These are phyloP conservation scores for Idaea biselata DNA, from an alignment of 2,888 invertebrate species.

Conservation along the genomic window DNA sequence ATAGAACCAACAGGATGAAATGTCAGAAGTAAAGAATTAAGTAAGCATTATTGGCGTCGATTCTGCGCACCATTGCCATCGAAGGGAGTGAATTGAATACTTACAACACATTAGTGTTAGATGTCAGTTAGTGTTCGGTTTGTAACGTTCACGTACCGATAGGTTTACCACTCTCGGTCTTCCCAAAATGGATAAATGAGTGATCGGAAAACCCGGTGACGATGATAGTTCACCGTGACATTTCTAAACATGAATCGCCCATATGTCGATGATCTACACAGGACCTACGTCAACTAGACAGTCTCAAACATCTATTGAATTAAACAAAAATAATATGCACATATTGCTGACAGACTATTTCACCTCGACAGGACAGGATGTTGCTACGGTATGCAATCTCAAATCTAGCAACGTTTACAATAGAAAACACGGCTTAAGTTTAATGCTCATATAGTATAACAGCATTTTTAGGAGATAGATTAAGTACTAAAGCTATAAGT, in stretches of 20 bases:
- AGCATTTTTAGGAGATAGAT: conserved; percentile 66
- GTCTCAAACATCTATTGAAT: conserved; percentile 59
- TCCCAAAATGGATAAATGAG: conserved; percentile 65
- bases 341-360: conserved; percentile 49
- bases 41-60: conserved; percentile 72
- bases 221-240: conserved; percentile 33
- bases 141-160: conserved; percentile 56
- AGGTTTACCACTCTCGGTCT: conserved; percentile 57
- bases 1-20: conserved; percentile 74
- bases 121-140: conserved; percentile 44
- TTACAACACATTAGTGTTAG: conserved; percentile 74
- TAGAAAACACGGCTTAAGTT: conserved; percentile 52
- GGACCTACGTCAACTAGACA: conserved; percentile 69
- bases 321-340: conserved; percentile 46
- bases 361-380: conserved; percentile 49
- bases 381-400: conserved; percentile 58
- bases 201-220: conserved; percentile 40
- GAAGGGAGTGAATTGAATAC: conserved; percentile 61
- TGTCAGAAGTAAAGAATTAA: conserved; percentile 69
- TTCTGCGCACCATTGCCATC: conserved; percentile 69
- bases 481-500: conserved; percentile 77
- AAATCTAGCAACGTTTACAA: conserved; percentile 63
- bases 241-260: conserved; percentile 36
- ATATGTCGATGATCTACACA: conserved; percentile 61
- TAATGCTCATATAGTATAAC: conserved; percentile 55